phyloP scores from a whole-genome alignment of 2,113 vertebrate genomes.

The Fukomys damarensis region DNA sequence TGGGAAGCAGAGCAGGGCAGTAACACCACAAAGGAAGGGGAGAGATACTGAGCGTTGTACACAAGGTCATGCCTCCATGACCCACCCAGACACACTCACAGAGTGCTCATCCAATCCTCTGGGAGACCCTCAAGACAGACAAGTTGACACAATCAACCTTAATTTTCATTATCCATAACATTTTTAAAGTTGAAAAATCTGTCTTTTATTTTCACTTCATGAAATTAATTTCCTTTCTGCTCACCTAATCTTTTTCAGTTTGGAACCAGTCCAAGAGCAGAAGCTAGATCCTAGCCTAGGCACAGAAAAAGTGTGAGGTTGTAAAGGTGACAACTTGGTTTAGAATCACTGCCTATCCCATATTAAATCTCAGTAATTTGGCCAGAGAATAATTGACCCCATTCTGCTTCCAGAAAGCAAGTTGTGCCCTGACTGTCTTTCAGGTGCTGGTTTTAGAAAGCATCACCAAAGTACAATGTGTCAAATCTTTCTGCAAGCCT shows the following conservation, averaged over 20 bases:
- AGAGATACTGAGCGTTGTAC: background rate
- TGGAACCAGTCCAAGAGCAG: background rate
- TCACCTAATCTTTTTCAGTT: background rate
- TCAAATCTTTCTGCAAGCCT: background rate
- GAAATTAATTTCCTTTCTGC: conserved; percentile 1
- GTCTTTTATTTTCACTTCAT: background rate
- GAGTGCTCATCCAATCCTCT: background rate
- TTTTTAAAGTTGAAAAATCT: conserved; percentile 8
- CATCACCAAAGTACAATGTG: background rate
- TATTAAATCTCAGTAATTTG: background rate
- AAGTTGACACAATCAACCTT: background rate
- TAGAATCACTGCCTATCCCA: background rate
- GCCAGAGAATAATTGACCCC: background rate
- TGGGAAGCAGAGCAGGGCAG: background rate
- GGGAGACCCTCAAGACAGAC: background rate
- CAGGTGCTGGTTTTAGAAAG: background rate
- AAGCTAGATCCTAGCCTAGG: background rate
- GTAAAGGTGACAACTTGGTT: background rate
- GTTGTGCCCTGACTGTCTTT: background rate
- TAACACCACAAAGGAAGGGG: background rate
- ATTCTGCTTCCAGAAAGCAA: background rate
- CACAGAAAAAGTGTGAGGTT: background rate
- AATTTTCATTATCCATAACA: background rate
- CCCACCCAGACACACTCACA: background rate
- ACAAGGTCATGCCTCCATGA: background rate